phyloP scores from a whole-genome alignment of 2,797 vertebrate genomes.

The Notoglanidium macrostoma region DNA sequence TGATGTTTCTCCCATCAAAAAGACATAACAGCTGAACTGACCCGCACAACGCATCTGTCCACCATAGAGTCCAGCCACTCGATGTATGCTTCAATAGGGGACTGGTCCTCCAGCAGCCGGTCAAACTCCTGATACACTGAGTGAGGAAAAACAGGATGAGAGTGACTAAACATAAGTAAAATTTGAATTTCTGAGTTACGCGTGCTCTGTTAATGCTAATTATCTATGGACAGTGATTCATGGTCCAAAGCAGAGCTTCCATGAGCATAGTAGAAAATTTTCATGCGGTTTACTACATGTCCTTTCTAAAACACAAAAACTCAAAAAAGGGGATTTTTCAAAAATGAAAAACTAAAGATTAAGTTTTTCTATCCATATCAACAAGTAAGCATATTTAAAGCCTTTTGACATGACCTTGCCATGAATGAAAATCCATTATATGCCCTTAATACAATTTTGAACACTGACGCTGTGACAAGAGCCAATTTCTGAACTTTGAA shows the following conservation, averaged over 20 bases:
- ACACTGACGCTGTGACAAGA: conserved; percentile 41
- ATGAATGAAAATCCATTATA: background rate
- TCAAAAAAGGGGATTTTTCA: background rate
- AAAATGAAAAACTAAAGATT: background rate
- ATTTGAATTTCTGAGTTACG: background rate
- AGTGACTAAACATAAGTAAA: background rate
- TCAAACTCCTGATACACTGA: conserved; percentile 99
- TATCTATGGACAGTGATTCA: background rate
- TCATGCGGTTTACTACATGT: background rate
- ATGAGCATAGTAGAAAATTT: background rate
- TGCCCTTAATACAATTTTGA: conserved; percentile 7
- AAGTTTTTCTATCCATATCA: background rate
- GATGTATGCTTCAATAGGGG: conserved; percentile 95
- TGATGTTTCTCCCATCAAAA: background rate
- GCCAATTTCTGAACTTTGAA: conserved; percentile 68
- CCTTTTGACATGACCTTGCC: background rate
- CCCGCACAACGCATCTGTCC: conserved; percentile 97
- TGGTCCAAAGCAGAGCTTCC: background rate
- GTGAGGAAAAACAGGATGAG: conserved; percentile 46
- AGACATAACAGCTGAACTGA: conserved; percentile 68
- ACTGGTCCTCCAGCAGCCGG: conserved; percentile 94
- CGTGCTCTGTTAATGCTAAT: background rate
- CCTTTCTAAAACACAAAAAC: background rate
- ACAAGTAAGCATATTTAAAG: background rate
- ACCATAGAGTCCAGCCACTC: conserved; percentile 99